phyloP scores from a whole-genome alignment of 2,888 invertebrate species.

The Drosophila fungiperda region DNA sequence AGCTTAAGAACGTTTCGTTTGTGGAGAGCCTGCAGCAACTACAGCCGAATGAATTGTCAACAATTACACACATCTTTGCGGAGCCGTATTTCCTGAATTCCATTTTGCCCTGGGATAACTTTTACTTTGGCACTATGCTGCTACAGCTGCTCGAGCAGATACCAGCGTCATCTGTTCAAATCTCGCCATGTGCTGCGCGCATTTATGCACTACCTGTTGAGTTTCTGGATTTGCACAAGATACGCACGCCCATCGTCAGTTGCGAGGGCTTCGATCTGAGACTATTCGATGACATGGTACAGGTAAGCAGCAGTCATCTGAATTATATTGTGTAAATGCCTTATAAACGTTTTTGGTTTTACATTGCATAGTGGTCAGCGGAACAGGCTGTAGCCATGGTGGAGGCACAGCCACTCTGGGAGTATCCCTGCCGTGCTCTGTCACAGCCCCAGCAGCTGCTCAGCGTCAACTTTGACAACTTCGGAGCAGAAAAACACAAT shows the following conservation, averaged over 20 bases:
- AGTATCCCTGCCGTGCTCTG: slow-evolving; percentile 93
- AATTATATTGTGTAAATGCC: neutral
- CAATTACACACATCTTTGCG: slow-evolving; percentile 90
- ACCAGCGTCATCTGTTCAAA: slow-evolving; percentile 84
- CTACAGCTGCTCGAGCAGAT: slow-evolving; percentile 86
- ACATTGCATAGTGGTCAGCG: slow-evolving; percentile 88
- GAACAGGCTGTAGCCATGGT: slow-evolving; percentile 91
- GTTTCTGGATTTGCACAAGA: slow-evolving; percentile 96
- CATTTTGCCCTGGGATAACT: slow-evolving; percentile 96
- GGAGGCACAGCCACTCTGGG: slow-evolving; percentile 98
- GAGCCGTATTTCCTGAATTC: slow-evolving; percentile 94
- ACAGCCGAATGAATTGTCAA: slow-evolving; percentile 76
- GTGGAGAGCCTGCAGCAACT: slow-evolving; percentile 86
- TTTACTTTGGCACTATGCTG: slow-evolving; percentile 91
- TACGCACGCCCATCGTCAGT: slow-evolving; percentile 91
- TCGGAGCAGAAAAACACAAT: slow-evolving; percentile 66
- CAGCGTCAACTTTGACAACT: slow-evolving; percentile 86
- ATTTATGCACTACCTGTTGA: slow-evolving; percentile 93
- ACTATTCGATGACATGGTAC: slow-evolving; percentile 93
- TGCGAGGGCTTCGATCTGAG: slow-evolving; percentile 95
- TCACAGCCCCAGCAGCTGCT: slow-evolving; percentile 87
- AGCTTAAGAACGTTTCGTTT: slow-evolving; percentile 88
- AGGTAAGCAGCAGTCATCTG: slow-evolving; percentile 86
- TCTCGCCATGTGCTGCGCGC: slow-evolving; percentile 89
- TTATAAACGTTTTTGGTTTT: slow-evolving; percentile 17